Evolutionary conservation across 2,888 invertebrate species (phyloP).

Genomic region (Conus canariensis): DNA sequence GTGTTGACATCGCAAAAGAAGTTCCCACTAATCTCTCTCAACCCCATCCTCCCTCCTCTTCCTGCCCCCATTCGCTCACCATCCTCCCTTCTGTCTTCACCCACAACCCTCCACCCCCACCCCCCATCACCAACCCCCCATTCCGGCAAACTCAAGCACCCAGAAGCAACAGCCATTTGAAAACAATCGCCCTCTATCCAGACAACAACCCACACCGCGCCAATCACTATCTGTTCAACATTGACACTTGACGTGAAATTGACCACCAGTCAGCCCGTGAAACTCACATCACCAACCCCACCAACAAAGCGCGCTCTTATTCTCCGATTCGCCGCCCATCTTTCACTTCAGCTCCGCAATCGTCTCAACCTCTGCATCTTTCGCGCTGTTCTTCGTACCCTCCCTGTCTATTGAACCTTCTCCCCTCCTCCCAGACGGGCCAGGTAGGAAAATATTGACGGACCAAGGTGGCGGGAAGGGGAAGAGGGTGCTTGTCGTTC

Average conservation of each 20-base stretch:
- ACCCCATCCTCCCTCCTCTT: not conserved
- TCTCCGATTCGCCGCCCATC: not conserved
- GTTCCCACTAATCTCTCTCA: not conserved
- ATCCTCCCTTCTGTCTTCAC: not conserved
- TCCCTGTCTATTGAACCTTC: not conserved
- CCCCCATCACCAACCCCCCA: not conserved
- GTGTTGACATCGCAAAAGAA: no score
- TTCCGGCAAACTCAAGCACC: not conserved
- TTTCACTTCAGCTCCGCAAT: not conserved
- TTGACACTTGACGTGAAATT: slow-evolving; percentile 12
- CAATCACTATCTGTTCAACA: slow-evolving; percentile 8
- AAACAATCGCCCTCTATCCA: not conserved
- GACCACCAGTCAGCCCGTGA: not conserved
- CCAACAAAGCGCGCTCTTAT: not conserved
- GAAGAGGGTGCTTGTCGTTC: no score
- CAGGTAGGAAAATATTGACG: slow-evolving; percentile 14
- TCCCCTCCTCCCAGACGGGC: not conserved
- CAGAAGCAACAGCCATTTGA: not conserved
- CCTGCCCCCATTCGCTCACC: not conserved
- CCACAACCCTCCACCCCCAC: not conserved
- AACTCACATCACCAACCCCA: not conserved
- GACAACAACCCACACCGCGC: not conserved
- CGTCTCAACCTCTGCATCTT: not conserved
- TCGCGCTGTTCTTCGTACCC: not conserved
- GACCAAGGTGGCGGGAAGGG: not conserved